Evolutionary conservation across 2,888 invertebrate genomes (phyloP), one percentile per base, ranked within the genome.

Genomic region (Tachina grossa): DNA sequence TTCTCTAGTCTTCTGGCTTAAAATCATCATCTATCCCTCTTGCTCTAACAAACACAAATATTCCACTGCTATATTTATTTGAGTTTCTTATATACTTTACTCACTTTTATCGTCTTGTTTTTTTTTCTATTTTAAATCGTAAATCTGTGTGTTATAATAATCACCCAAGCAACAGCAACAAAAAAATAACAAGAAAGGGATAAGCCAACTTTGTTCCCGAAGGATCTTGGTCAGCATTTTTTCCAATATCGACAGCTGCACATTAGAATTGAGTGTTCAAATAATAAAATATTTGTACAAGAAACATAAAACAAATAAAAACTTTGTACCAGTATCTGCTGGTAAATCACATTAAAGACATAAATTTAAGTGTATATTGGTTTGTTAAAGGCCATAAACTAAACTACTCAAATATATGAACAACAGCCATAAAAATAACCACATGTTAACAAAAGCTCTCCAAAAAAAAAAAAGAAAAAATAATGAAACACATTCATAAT

Each of bases 121-220:
- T 31, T 31, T 31, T 6, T 22, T 31, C 4, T 59, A 19, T 63
- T 84, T 84, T 76, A 66, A 80, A 84, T 80, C 84, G 80, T 84
- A 84, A 84, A 84, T 84, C 84, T 72, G 59, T 84, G 76, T 76
- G 76, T 76, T 80, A 72, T 80, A 84, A 84, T 84, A 80, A 80
- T 84, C 59, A 59, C 66, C 59, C 51, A 83, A 43, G 43, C 72
- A 19, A 13, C 57, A 55, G 45, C 51, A 8, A 66, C 51, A 8
- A 66, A 65, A 49, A 9, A 53, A 53, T 11, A 49, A 31, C 11
- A 31, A 31, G 31, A 31, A 6, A 31, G 31, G 31, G 1, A 69
- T 16, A 75, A 31, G 19, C n/a, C 53, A 69, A 41, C 49, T 74
- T 43, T 41, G 55, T 59, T 84, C 84, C 76, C 80, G 31, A 16